These are phyloP conservation scores for Saccopteryx bilineata DNA, from an alignment of 2,113 vertebrate species.

Conservation along the genomic window DNA sequence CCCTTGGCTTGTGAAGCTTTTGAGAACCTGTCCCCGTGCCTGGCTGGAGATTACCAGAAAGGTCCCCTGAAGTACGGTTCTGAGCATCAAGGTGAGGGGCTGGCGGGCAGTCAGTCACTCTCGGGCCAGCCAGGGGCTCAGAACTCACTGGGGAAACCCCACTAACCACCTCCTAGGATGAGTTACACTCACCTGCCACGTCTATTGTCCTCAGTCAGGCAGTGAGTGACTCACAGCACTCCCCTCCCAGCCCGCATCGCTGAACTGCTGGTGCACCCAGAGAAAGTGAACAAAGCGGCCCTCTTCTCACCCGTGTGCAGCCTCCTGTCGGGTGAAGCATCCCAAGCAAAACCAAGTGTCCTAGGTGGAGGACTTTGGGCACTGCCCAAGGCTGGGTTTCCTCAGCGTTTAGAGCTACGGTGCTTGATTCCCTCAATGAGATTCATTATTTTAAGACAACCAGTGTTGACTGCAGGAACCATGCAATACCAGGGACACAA, in stretches of 20 bases:
- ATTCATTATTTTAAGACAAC: background rate
- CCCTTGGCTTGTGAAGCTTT: background rate
- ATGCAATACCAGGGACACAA: background rate
- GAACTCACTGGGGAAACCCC: background rate
- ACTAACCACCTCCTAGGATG: background rate
- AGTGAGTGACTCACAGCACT: background rate
- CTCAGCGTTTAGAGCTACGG: background rate
- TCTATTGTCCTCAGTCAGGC: background rate
- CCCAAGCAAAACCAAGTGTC: background rate
- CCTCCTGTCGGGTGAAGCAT: background rate
- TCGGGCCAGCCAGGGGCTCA: background rate
- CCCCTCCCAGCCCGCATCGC: background rate
- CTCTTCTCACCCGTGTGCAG: accelerated
- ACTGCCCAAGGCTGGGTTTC: background rate
- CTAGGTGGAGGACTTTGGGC: background rate
- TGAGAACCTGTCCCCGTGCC: background rate
- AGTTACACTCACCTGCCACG: background rate
- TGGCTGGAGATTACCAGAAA: background rate
- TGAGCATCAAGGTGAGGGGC: background rate
- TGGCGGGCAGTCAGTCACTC: background rate
- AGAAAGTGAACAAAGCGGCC: background rate
- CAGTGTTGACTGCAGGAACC: background rate
- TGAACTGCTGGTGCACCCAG: background rate
- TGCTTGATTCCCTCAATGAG: background rate
- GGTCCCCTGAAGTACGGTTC: background rate